Evolutionary conservation across 2,888 invertebrate genomes (phyloP), one percentile per base, ranked within the genome.

Genomic region (Aspidiotus rigidus): DNA sequence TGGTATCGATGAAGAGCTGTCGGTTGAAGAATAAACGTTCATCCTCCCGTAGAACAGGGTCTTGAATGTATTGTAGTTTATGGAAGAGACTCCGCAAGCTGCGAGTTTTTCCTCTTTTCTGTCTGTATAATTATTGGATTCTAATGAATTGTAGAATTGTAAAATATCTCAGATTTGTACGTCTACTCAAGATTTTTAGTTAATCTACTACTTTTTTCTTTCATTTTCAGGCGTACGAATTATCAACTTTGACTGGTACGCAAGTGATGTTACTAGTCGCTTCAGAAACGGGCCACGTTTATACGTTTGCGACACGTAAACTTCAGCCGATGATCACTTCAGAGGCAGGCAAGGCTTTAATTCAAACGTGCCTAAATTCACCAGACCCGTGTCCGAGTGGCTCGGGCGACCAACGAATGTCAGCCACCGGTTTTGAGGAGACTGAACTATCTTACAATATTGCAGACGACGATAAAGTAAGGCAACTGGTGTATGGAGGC

Each of bases 311-410:
- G 73, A 99, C 99, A 74, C 86, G 96, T 75, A 96, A 96, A 80
- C 85, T 99, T 69, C 96, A 97, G 80, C 99, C 99, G 74, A 99
- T 99, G 97, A 98, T 99, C 79, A 97, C 96, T 62, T 96, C 96
- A 74, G 91, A 92, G 79, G 90, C 91, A 71, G 98, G 98, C 74
- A 98, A 99, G 80, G 90, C 95, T 73, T 84, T 99, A 75, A 99
- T 99, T 77, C 98, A 99, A 82, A 97, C 96, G 75, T 99, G 99
- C 80, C 86, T 99, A 72, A 97, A 97, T 81, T 93, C 95, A 62
- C 97, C 96, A 60, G 96, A 96, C 80, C 93, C 93, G 72, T 77
- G 77, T 56, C 75, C 79, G 16, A 75, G 77, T 11, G 78, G 78
- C 41, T 72, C 89, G 87, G 74, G 83, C 78, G 95, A 96, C 82